Conservation (phyloP, 1,140 invertebrate genomes). For the Lordiphosa stackelbergi region DNA sequence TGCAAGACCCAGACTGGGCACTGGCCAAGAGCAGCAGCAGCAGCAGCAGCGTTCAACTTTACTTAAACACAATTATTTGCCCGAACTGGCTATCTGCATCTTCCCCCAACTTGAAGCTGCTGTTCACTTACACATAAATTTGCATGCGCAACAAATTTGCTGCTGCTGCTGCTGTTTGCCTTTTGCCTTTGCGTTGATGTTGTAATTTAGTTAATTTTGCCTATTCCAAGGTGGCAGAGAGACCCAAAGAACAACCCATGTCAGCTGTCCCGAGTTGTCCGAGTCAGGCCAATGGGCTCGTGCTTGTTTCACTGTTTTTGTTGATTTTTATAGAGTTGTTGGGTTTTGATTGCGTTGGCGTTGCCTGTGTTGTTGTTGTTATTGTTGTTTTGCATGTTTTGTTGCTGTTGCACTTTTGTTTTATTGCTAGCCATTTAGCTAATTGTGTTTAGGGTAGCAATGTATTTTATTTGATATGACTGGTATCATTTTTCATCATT, state of each 20-base stretch:
- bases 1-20: constrained; percentile 38
- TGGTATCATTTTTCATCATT: constrained; percentile 15
- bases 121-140: constrained; percentile 74
- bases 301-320: constrained; percentile 31
- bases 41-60: constrained; percentile 52
- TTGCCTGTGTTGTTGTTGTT: constrained; percentile 40
- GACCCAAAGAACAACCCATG: constrained; percentile 44
- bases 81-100: constrained; percentile 41
- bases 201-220: constrained; percentile 76
- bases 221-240: constrained; percentile 71
- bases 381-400: constrained; percentile 48
- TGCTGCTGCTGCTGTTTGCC: constrained; percentile 46
- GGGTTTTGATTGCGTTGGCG: constrained; percentile 63
- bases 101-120: constrained; percentile 43
- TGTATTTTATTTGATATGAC: constrained; percentile 13
- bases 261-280: constrained; percentile 32
- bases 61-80: constrained; percentile 75
- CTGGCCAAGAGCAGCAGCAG: constrained; percentile 11
- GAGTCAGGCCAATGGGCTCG: constrained; percentile 61
- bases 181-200: constrained; percentile 52
- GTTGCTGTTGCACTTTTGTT: constrained; percentile 62
- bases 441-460: constrained; percentile 58
- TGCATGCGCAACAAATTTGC: constrained; percentile 74
- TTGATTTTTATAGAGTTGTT: constrained; percentile 63
- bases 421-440: constrained; percentile 68